Percentiles rank a stretch among this genome's conserved stretches.
Evolutionary conservation across 2,888 invertebrate genomes (phyloP).

Genomic region (Catocala nupta): DNA sequence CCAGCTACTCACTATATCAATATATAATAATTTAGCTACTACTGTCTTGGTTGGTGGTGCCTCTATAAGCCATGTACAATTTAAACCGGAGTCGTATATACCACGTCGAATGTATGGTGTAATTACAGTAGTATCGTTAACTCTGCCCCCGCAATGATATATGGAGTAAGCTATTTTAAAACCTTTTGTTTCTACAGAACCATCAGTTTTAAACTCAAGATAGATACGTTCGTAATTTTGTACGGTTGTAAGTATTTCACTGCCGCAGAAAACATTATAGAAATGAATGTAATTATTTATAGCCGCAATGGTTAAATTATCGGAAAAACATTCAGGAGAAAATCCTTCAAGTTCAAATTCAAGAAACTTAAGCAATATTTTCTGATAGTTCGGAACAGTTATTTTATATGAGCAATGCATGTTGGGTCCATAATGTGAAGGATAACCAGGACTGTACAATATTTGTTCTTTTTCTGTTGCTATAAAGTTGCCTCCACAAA

Average conservation of each 20-base stretch:
- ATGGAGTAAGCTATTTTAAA: constrained; percentile 88
- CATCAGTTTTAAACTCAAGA: constrained; percentile 87
- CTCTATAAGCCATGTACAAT: constrained; percentile 92
- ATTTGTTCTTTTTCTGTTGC: constrained; percentile 81
- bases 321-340: constrained; percentile 75
- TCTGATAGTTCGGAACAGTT: constrained; percentile 65
- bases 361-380: constrained; percentile 86
- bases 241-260: constrained; percentile 70
- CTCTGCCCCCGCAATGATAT: constrained; percentile 91
- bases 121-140: constrained; percentile 88
- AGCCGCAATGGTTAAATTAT: constrained; percentile 84
- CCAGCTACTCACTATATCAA: constrained; percentile 82
- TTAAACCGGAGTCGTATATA: constrained; percentile 83
- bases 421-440: constrained; percentile 87
- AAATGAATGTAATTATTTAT: constrained; percentile 44
- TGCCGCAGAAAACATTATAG: constrained; percentile 61
- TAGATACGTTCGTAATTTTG: constrained; percentile 66
- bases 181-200: constrained; percentile 83
- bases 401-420: constrained; percentile 90
- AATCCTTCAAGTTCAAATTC: constrained; percentile 85
- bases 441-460: constrained; percentile 93
- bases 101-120: constrained; percentile 73
- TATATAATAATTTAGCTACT: constrained; percentile 87
- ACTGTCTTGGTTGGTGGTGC: constrained; percentile 90
- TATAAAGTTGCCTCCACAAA: constrained; percentile 91